Evolutionary conservation across 2,113 vertebrate species (phyloP).

Genomic region (Zapus hudsonius): DNA sequence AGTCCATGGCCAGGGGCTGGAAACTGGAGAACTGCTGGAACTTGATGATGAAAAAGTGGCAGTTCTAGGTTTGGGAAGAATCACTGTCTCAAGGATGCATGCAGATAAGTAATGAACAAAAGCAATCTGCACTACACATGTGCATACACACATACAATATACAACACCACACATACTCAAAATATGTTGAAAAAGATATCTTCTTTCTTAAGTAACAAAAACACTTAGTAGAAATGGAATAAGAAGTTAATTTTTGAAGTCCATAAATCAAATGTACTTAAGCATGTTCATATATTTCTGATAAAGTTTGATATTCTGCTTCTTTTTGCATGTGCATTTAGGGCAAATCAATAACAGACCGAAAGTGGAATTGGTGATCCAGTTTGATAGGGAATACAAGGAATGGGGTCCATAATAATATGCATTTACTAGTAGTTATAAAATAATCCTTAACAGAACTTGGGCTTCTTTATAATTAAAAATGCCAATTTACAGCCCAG

Average conservation of each 20-base stretch:
- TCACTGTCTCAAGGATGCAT: too few relatives aligned
- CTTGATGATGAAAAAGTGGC: too few relatives aligned
- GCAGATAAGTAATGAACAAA: too few relatives aligned
- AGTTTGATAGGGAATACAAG: conserved; percentile 11
- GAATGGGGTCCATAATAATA: background rate
- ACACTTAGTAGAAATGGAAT: background rate
- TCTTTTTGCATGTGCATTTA: background rate
- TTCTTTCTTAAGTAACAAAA: conserved; percentile 29
- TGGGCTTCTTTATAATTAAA: conserved; percentile 24
- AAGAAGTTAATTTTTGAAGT: conserved; percentile 17
- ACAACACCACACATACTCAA: background rate
- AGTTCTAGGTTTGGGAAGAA: too few relatives aligned
- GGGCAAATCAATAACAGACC: background rate
- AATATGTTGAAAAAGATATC: background rate
- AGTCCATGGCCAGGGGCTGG: too few relatives aligned
- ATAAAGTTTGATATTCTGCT: background rate
- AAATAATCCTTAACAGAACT: conserved; percentile 22
- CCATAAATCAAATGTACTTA: background rate
- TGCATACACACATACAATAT: background rate
- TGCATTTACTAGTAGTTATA: background rate
- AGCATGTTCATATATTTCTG: background rate
- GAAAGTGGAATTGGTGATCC: background rate
- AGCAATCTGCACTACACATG: background rate
- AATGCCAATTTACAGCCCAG: background rate
- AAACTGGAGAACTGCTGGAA: too few relatives aligned